Percentiles rank a stretch among this genome's conserved stretches.
Evolutionary conservation across 2,113 vertebrate genomes (phyloP).

Genomic region (Pavo muticus): DNA sequence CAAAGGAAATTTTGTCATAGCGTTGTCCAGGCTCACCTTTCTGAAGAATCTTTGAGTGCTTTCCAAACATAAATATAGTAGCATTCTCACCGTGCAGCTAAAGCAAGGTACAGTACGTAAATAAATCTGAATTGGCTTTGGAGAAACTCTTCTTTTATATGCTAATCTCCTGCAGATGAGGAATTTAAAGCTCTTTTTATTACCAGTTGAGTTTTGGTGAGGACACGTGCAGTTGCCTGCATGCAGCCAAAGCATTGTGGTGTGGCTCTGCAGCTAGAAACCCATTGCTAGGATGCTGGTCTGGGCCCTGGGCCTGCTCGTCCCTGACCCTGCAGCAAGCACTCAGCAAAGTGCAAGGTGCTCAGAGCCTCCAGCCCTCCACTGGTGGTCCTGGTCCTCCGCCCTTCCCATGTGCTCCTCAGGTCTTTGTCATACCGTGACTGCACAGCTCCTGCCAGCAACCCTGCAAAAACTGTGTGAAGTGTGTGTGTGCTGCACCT

Average conservation of each 20-base stretch:
- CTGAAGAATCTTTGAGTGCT: background rate
- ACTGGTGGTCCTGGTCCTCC: background rate
- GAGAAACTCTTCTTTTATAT: background rate
- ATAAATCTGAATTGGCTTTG: background rate
- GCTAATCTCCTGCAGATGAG: background rate
- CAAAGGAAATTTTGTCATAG: background rate
- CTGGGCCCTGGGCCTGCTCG: background rate
- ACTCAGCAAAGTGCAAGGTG: background rate
- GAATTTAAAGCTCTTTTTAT: background rate
- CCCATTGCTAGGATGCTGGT: background rate
- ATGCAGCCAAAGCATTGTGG: rapidly evolving
- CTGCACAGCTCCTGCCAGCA: background rate
- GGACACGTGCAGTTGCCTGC: background rate
- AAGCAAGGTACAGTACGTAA: background rate
- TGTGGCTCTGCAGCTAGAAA: background rate
- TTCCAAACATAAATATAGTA: background rate
- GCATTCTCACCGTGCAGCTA: background rate
- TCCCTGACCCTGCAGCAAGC: background rate
- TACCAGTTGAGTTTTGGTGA: background rate
- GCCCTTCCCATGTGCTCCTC: background rate
- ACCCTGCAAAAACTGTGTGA: background rate
- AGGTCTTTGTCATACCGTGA: background rate
- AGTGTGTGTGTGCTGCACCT: slow-evolving; percentile 50
- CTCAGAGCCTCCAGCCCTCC: background rate
- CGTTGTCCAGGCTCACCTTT: background rate